A percentile compares a stretch with the other conserved stretches of the same genome.
phyloP scores from a whole-genome alignment of 2,888 invertebrate species.

The Diploptera punctata region DNA sequence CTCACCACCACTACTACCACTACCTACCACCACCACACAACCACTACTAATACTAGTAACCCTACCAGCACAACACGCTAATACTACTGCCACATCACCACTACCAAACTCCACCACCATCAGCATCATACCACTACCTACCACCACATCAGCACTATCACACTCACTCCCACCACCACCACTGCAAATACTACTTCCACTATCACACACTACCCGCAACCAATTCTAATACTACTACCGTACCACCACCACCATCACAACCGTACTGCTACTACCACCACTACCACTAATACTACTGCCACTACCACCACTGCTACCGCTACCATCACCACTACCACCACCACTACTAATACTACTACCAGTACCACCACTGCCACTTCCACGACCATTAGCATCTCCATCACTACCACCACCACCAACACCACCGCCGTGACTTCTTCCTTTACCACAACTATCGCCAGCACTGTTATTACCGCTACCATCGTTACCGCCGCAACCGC shows the following conservation, averaged over 20 bases:
- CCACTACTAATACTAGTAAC: constrained; percentile 1
- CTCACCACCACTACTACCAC: neutral
- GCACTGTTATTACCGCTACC: too few species aligned
- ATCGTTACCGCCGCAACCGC: too few species aligned
- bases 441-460: too few species aligned
- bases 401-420: too few species aligned
- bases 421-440: too few species aligned
- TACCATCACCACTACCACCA: neutral
- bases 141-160: neutral
- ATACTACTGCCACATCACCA: neutral
- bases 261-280: neutral
- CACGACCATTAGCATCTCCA: neutral
- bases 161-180: neutral
- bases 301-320: constrained; percentile 6
- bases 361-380: neutral
- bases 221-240: neutral
- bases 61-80: neutral
- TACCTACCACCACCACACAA: neutral
- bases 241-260: neutral
- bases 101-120: neutral
- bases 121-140: neutral
- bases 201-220: neutral
- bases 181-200: neutral
- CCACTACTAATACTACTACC: too few species aligned
- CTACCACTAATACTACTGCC: too few species aligned